Base-by-base conservation (phyloP, 2,113 vertebrate species). In the Etia nguti region DNA sequence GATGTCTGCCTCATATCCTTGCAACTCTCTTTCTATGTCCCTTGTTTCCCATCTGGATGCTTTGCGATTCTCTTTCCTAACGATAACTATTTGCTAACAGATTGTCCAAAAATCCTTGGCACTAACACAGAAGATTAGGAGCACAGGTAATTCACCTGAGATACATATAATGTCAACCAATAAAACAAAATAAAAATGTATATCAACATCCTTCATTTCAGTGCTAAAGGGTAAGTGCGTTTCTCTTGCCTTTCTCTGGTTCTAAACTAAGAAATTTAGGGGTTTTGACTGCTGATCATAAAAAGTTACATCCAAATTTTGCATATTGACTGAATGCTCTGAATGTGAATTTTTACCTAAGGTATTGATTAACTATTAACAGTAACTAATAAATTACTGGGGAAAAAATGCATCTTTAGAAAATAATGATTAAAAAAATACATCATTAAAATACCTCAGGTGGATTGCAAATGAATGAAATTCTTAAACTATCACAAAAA, bases 1-100 rank as follows among this genome's bases (percentile, higher is more conserved):
- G 87, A 88, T 92, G 87, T 91, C 83, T 90, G 59, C 59, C 82
- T 91, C 81, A 65, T 83, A 86, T 83, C 22, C 80, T 81, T 82
- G 77, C 38, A 90, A 87, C 56, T 81, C 75, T 73, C 46, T 80
- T 81, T 70, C 77, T 62, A 18, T 60, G 79, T 84, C 87, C 22
- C 56, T 87, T 41, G 41, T 77, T 82, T 80, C 60, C 73, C 83
- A 85, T 83, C 84, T 83, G 75, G 55, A 90, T 68, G 43, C 77
- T 57, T 41, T 73, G 75, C 31, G 87, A 38, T 84, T 79, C 81
- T 81, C 80, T 68, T 48, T 60, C 81, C 73, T 54, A 83, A 68
- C 34, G 41, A 48, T 31, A 89, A 79, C 38, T 77, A 82, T 43
- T 84, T 2, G 13, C 86, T 68, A 31, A 79, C 84, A 48, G 54